A percentile compares a stretch with the other conserved stretches of the same genome.
These are phyloP conservation scores for Globicephala melas DNA, from an alignment of 2,113 vertebrate genomes.

Conservation along the genomic window DNA sequence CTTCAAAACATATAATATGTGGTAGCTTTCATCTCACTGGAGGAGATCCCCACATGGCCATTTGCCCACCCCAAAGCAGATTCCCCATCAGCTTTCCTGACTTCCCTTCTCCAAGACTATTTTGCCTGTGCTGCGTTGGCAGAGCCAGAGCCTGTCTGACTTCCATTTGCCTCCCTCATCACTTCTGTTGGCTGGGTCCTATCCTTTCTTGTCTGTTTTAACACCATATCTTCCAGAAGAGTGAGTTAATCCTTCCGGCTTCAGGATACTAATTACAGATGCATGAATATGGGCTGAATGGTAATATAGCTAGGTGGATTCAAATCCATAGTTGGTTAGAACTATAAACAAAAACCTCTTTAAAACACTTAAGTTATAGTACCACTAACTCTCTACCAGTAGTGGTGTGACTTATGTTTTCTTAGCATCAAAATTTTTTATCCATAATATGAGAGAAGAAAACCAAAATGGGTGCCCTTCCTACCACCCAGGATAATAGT, in stretches of 20 bases:
- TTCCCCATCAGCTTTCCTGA: not conserved
- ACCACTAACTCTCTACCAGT: not conserved
- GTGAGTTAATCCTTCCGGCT: not conserved
- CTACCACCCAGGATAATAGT: not conserved
- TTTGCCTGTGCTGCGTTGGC: not conserved
- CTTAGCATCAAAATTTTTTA: not conserved
- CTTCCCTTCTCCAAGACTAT: not conserved
- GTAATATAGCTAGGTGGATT: not conserved
- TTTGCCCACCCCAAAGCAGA: not conserved
- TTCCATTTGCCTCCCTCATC: not conserved
- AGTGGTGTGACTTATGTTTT: not conserved
- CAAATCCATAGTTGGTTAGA: constrained; percentile 9
- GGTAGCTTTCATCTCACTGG: not conserved
- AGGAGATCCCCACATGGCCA: not conserved
- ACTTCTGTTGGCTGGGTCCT: not conserved
- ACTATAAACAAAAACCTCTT: not conserved
- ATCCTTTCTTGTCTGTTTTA: not conserved
- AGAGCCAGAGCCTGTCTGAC: not conserved
- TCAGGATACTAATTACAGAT: not conserved
- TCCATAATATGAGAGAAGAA: not conserved
- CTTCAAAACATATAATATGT: not conserved
- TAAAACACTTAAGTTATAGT: not conserved
- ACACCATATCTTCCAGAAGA: not conserved
- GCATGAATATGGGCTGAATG: not conserved
- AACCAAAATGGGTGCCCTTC: not conserved